A percentile compares a stretch with the other conserved stretches of the same genome.
phyloP scores from a whole-genome alignment of 2,888 invertebrate genomes.

The Ceratothoa steindachneri region DNA sequence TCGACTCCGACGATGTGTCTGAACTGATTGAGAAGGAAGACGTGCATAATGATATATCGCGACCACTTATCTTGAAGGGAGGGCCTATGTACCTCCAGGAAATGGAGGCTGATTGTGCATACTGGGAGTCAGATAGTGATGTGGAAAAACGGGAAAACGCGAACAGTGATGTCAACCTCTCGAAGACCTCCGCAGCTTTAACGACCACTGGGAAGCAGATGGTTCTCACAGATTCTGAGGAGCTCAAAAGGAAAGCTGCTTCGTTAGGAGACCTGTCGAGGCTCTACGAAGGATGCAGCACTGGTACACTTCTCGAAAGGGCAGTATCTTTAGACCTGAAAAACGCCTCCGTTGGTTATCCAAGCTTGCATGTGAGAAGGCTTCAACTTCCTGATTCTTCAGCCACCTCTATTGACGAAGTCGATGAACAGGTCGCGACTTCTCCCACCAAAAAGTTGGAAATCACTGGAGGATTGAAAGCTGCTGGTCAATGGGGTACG shows the following conservation, averaged over 20 bases:
- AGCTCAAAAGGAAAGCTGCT: conserved; percentile 38
- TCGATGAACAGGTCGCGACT: conserved; percentile 10
- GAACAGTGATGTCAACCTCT: background rate
- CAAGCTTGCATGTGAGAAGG: conserved; percentile 19
- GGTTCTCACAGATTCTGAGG: conserved; percentile 30
- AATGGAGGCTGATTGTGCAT: background rate
- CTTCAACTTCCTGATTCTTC: conserved; percentile 39
- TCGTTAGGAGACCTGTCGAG: conserved; percentile 40
- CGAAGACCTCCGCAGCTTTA: background rate
- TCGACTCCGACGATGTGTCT: background rate
- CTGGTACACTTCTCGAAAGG: conserved; percentile 27
- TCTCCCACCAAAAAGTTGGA: conserved; percentile 18
- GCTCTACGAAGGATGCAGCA: conserved; percentile 26
- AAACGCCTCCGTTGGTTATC: conserved; percentile 17
- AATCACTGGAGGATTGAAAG: conserved; percentile 20
- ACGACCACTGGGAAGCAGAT: background rate
- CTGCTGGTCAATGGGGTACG: conserved; percentile 37
- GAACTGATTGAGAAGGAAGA: background rate
- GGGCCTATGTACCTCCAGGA: background rate
- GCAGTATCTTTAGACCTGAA: conserved; percentile 36
- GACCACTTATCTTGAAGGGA: background rate
- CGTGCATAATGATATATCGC: background rate
- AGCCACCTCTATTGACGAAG: conserved; percentile 38
- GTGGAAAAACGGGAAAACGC: background rate
- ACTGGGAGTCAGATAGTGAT: conserved; percentile 1